A percentile compares a stretch with the other conserved stretches of the same genome.
These are phyloP conservation scores for Drosophila paramelanica DNA, from an alignment of 2,888 invertebrate species.

Conservation along the genomic window DNA sequence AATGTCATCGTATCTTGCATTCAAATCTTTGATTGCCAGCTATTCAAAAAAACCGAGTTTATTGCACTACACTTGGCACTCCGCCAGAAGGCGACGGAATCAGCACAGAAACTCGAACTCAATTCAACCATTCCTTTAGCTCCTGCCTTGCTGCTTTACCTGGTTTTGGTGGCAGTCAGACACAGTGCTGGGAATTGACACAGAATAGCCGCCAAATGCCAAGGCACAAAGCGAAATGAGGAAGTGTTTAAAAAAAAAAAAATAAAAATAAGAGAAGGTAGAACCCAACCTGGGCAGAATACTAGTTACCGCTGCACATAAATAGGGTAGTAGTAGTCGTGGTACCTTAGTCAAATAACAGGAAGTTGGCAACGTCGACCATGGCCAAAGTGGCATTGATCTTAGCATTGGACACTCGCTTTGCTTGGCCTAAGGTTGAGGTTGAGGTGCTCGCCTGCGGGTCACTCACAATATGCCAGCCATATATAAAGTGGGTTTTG, in stretches of 20 bases:
- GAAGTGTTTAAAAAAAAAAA: constrained; percentile 66
- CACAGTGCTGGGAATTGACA: constrained; percentile 78
- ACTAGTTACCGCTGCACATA: constrained; percentile 44
- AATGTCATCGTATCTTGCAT: constrained; percentile 80
- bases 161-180: constrained; percentile 67
- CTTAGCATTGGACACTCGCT: constrained; percentile 71
- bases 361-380: constrained; percentile 66
- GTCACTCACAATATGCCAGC: constrained; percentile 53
- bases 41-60: constrained; percentile 74
- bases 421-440: constrained; percentile 51
- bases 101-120: constrained; percentile 20
- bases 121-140: constrained; percentile 59
- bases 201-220: constrained; percentile 78
- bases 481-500: constrained; percentile 56
- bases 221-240: constrained; percentile 73
- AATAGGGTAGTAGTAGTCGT: constrained; percentile 74
- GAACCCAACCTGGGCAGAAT: constrained; percentile 21
- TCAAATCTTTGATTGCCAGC: constrained; percentile 80
- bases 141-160: constrained; percentile 17
- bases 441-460: constrained; percentile 62
- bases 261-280: constrained; percentile 10
- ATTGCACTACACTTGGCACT: constrained; percentile 80
- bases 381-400: constrained; percentile 74
- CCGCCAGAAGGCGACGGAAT: constrained; percentile 55
- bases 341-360: constrained; percentile 42